Evolutionary conservation across 2,888 invertebrate species (phyloP).

Genomic region (Eupithecia inturbata): DNA sequence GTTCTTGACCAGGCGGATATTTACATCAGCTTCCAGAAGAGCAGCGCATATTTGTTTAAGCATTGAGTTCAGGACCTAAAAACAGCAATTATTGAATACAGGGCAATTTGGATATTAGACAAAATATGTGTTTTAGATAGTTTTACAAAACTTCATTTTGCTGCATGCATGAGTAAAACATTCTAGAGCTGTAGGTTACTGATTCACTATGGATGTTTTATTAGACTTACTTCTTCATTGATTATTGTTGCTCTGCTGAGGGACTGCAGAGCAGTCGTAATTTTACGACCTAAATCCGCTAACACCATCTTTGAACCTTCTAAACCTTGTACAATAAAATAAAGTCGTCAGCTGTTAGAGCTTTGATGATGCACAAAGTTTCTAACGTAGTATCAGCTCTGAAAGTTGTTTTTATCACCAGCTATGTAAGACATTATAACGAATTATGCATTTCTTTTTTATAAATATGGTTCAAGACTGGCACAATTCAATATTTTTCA

Average conservation of each 20-base stretch:
- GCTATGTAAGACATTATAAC: constrained; percentile 52
- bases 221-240: constrained; percentile 93
- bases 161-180: background rate
- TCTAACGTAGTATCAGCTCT: constrained; percentile 31
- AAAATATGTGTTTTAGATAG: background rate
- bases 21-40: constrained; percentile 98
- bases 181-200: background rate
- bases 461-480: constrained; percentile 19
- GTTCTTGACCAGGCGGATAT: constrained; percentile 97
- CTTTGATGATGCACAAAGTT: constrained; percentile 32
- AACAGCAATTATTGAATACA: constrained; percentile 13
- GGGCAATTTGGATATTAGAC: background rate
- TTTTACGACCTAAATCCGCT: constrained; percentile 99
- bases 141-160: background rate
- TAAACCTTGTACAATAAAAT: constrained; percentile 42
- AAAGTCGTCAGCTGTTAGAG: constrained; percentile 55
- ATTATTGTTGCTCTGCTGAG: constrained; percentile 99
- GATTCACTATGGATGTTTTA: background rate
- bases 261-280: constrained; percentile 98
- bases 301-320: constrained; percentile 93
- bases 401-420: constrained; percentile 24
- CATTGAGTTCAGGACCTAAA: constrained; percentile 98
- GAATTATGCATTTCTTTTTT: constrained; percentile 25
- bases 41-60: constrained; percentile 99
- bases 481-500: constrained; percentile 22